Evolutionary conservation across 2,888 invertebrate species (phyloP), one percentile per base, ranked within the genome.

Genomic region (Colostygia pectinataria): DNA sequence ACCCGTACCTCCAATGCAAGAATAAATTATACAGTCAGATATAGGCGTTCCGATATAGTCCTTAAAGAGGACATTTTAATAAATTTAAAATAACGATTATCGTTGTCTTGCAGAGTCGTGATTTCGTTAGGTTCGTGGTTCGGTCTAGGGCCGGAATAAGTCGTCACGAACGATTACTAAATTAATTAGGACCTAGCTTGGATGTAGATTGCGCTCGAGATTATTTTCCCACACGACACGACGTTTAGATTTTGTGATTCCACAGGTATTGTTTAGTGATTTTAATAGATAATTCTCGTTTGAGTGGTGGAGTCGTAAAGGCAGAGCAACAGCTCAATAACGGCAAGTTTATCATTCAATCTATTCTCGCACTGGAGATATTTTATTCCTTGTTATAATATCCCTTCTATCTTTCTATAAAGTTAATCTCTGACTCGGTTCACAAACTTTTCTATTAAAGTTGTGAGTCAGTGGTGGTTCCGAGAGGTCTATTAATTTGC

Each of bases 61-160:
- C 87, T 87, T 84, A 78, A 83, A 82, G 87, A 84, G 86, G 86
- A 86, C 88, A 89, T 89, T 89, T 89, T 90, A 90, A 90, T 90
- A 89, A 89, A 89, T 89, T 90, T 89, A 87, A 90, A 89, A 89
- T 87, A 89, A 89, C 85, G 87, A 89, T 90, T 86, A 90, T 89
- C 89, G 87, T 85, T 85, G 84, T 82, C 78, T 80, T 72, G 81
- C 81, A 67, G 81, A 86, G 89, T 90, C 90, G 90, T 90, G 90
- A 88, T 90, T 88, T 88, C 88, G 89, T 86, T 89, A 87, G 81
- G 85, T 83, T 81, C 88, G 86, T 83, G 87, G 87, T 80, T 77
- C 65, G 80, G 73, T 77, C 83, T 77, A 77, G 75, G 81, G 80
- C 81, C 81, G 81, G 89, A 89, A 81, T 88, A 82, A 89, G 89